Conservation (phyloP, 2,113 vertebrate species). For the Ellobius talpinus region DNA sequence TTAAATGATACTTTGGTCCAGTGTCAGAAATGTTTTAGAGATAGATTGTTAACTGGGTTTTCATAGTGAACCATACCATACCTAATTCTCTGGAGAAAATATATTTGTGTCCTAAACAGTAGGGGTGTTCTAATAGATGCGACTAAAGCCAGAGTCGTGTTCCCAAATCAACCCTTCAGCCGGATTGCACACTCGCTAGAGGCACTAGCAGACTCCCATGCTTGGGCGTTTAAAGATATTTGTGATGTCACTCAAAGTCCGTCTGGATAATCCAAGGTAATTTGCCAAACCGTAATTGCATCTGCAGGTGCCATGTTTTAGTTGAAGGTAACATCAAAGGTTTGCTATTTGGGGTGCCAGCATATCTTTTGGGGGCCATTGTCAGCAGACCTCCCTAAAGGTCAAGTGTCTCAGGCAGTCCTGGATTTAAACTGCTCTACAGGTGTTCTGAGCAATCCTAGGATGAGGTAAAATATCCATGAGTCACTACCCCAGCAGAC, state of each 20-base stretch:
- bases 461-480: not conserved
- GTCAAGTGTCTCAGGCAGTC: not conserved
- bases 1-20: not conserved
- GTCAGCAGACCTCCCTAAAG: not conserved
- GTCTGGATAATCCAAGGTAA: not conserved
- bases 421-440: not conserved
- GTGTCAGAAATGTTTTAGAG: not conserved
- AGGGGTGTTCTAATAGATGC: slow-evolving; percentile 29
- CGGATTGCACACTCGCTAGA: not conserved
- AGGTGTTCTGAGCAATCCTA: not conserved
- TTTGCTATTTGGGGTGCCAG: not conserved
- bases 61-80: not conserved
- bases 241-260: not conserved
- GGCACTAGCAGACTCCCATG: not conserved
- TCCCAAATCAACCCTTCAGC: not conserved
- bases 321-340: not conserved
- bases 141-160: not conserved
- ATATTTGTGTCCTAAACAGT: not conserved
- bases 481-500: not conserved
- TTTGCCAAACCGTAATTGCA: not conserved
- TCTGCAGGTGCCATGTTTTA: not conserved
- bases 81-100: not conserved
- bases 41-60: slow-evolving; percentile 19
- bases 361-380: not conserved
- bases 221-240: not conserved